Conservation (phyloP, 2,113 vertebrate genomes). For the Salvelinus namaycush region DNA sequence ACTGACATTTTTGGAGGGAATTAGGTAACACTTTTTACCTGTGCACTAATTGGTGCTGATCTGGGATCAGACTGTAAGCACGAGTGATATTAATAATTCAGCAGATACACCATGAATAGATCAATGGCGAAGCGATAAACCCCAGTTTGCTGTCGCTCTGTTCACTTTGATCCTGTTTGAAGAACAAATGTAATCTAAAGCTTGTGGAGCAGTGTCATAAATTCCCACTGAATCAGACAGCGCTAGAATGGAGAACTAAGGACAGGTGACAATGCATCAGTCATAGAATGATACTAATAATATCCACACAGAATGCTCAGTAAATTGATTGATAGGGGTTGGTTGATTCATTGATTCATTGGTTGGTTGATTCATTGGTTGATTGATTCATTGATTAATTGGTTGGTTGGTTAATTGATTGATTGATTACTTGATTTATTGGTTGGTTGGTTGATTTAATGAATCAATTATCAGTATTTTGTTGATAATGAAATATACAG, state of each 20-base stretch:
- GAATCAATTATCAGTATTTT: too few species aligned
- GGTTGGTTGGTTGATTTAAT: too few species aligned
- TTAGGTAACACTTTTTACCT: neutral
- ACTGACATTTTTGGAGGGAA: neutral
- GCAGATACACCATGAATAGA: slow-evolving; percentile 50
- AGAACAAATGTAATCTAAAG: slow-evolving; percentile 21
- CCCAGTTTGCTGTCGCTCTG: slow-evolving; percentile 6
- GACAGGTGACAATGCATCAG: neutral
- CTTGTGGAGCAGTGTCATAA: neutral
- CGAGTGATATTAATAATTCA: slow-evolving; percentile 52
- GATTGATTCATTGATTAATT: neutral
- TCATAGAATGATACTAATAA: neutral
- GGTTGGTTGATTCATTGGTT: neutral
- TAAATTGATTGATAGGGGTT: neutral
- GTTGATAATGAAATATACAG: neutral
- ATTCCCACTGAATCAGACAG: neutral
- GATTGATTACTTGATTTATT: too few species aligned
- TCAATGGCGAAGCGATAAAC: slow-evolving; percentile 22
- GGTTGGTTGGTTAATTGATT: too few species aligned
- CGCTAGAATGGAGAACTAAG: neutral
- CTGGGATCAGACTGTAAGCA: slow-evolving; percentile 33
- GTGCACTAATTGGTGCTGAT: neutral
- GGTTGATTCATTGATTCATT: neutral
- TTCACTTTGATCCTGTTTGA: slow-evolving; percentile 49
- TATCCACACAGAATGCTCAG: neutral